Percentiles rank a stretch among this genome's conserved stretches.
These are phyloP conservation scores for Lycophotia porphyrea DNA, from an alignment of 2,888 invertebrate species.

Conservation along the genomic window DNA sequence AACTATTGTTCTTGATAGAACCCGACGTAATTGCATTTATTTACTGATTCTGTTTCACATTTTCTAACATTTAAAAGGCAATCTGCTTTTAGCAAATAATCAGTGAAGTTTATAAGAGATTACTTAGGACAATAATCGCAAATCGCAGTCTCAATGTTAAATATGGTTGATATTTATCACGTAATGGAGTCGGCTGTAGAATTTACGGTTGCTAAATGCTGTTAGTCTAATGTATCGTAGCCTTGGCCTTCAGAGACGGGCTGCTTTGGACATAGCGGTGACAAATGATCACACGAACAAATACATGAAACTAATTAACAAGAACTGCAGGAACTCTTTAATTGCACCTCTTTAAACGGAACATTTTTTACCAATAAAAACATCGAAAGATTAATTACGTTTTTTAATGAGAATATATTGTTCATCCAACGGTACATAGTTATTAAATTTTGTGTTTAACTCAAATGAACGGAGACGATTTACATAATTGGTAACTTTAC, in stretches of 20 bases:
- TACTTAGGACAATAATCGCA: constrained; percentile 45
- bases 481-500: constrained; percentile 55
- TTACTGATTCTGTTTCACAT: constrained; percentile 35
- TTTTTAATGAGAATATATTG: constrained; percentile 45
- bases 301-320: constrained; percentile 39
- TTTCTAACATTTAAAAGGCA: constrained; percentile 32
- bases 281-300: constrained; percentile 20
- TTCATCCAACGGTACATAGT: constrained; percentile 48
- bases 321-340: constrained; percentile 16
- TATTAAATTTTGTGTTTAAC: constrained; percentile 48
- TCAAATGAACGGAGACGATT: constrained; percentile 42
- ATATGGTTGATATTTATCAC: constrained; percentile 35
- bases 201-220: constrained; percentile 23
- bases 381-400: constrained; percentile 41
- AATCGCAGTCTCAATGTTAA: constrained; percentile 20
- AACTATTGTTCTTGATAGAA: constrained; percentile 21
- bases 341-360: constrained; percentile 19
- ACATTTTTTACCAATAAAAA: constrained; percentile 23
- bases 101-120: constrained; percentile 44
- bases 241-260: constrained; percentile 20
- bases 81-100: constrained; percentile 40
- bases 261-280: not conserved
- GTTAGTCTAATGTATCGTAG: constrained; percentile 11
- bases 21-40: constrained; percentile 32
- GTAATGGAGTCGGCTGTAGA: constrained; percentile 19